These are phyloP conservation scores for Brachyalestes nurse DNA, from an alignment of 2,797 vertebrate species.

Conservation along the genomic window DNA sequence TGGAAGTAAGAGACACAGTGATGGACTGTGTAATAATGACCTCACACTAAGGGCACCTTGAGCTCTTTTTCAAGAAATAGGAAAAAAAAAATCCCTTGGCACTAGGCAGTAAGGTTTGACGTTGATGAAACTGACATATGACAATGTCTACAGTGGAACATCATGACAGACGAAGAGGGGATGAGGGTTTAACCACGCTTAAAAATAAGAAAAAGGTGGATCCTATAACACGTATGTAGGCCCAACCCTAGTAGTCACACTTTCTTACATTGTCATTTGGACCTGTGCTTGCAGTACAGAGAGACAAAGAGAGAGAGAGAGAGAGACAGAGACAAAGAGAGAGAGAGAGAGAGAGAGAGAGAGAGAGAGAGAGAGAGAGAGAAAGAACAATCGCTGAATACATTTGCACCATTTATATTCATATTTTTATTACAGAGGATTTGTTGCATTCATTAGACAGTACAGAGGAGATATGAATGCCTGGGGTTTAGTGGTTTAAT, in stretches of 20 bases:
- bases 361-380: slow-evolving; percentile 49
- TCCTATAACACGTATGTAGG: too few relatives aligned
- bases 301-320: too few relatives aligned
- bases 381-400: slow-evolving; percentile 65
- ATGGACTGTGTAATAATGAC: slow-evolving; percentile 54
- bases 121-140: too few relatives aligned
- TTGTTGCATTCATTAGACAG: slow-evolving; percentile 71
- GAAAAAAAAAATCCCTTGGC: neutral
- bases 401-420: slow-evolving; percentile 74
- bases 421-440: slow-evolving; percentile 72
- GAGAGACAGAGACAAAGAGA: too few relatives aligned
- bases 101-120: neutral
- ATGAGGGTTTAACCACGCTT: too few relatives aligned
- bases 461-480: slow-evolving; percentile 65
- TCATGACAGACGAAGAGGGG: too few relatives aligned
- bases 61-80: slow-evolving; percentile 16
- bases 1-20: slow-evolving; percentile 38
- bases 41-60: slow-evolving; percentile 56
- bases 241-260: too few relatives aligned
- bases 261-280: too few relatives aligned
- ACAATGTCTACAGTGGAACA: too few relatives aligned
- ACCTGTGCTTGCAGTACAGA: too few relatives aligned
- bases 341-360: slow-evolving; percentile 34
- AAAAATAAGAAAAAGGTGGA: too few relatives aligned
- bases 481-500: slow-evolving; percentile 74